These are phyloP conservation scores for Musca vetustissima DNA, from an alignment of 1,140 invertebrate species.

Conservation along the genomic window DNA sequence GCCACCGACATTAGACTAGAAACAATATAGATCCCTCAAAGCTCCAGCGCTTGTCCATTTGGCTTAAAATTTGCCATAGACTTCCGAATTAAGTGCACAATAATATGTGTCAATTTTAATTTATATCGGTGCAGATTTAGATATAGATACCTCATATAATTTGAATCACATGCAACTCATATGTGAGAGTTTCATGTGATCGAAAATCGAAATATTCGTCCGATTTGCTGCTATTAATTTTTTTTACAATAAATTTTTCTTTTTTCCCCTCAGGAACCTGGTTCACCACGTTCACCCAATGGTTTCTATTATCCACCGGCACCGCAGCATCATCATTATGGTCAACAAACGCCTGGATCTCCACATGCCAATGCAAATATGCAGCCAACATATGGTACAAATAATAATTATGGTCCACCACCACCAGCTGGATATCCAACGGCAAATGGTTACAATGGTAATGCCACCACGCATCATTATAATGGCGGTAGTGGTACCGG, in stretches of 20 bases:
- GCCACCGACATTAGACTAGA: too few species aligned
- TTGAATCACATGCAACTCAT: too few species aligned
- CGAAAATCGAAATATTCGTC: too few species aligned
- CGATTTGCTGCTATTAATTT: too few species aligned
- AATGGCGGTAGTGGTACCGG: conserved; percentile 51
- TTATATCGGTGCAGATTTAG: too few species aligned
- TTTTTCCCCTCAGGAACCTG: conserved; percentile 41
- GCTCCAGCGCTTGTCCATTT: too few species aligned
- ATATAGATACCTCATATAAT: too few species aligned
- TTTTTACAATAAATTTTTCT: conserved; percentile 15
- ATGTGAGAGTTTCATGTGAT: too few species aligned
- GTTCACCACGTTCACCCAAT: conserved; percentile 52
- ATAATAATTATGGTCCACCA: conserved; percentile 41
- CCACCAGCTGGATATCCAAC: conserved; percentile 35
- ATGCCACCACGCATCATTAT: conserved; percentile 48
- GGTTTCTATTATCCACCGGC: conserved; percentile 54
- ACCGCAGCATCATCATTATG: conserved; percentile 58
- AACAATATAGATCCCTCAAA: too few species aligned
- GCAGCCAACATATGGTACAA: conserved; percentile 40
- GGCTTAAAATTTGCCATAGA: too few species aligned
- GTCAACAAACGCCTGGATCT: conserved; percentile 51
- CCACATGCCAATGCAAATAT: conserved; percentile 41
- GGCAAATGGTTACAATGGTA: conserved; percentile 49
- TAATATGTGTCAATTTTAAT: too few species aligned
- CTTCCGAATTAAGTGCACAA: too few species aligned